phyloP scores from a whole-genome alignment of 2,797 vertebrate species.

The Oceanodroma leucorhoa region DNA sequence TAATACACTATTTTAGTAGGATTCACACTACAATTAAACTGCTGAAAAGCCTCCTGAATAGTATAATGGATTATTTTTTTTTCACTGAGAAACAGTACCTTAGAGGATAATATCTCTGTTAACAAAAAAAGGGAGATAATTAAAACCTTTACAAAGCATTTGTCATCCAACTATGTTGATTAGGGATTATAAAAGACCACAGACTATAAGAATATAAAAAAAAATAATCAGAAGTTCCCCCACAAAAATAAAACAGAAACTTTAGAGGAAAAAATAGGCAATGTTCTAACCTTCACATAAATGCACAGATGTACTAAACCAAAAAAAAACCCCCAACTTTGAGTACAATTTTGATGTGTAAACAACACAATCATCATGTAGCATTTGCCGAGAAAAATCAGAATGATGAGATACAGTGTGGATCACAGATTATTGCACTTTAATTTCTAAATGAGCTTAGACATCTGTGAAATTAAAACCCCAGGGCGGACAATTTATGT shows the following conservation, averaged over 20 bases:
- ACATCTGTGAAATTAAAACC: slow-evolving; percentile 79
- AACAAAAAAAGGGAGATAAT: background rate
- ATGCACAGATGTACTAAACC: background rate
- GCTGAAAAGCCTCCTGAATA: background rate
- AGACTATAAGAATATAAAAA: background rate
- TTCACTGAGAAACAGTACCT: background rate
- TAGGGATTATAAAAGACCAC: background rate
- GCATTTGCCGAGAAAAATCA: slow-evolving; percentile 20
- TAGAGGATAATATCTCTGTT: background rate
- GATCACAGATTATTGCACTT: slow-evolving; percentile 70
- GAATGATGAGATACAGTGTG: slow-evolving; percentile 34
- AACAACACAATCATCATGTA: slow-evolving; percentile 51
- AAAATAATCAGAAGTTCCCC: background rate
- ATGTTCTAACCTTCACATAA: background rate
- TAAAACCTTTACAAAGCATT: slow-evolving; percentile 28
- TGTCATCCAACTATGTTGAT: background rate
- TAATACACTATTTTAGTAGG: background rate
- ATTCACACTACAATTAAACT: background rate
- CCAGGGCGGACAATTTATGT: slow-evolving; percentile 68
- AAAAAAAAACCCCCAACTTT: background rate
- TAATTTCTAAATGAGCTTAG: slow-evolving; percentile 78
- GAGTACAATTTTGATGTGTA: slow-evolving; percentile 15
- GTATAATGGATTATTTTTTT: background rate
- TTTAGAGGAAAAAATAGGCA: background rate
- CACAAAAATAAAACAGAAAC: background rate